These are phyloP conservation scores for Cavia aperea DNA, from an alignment of 2,113 vertebrate species.

Conservation along the genomic window DNA sequence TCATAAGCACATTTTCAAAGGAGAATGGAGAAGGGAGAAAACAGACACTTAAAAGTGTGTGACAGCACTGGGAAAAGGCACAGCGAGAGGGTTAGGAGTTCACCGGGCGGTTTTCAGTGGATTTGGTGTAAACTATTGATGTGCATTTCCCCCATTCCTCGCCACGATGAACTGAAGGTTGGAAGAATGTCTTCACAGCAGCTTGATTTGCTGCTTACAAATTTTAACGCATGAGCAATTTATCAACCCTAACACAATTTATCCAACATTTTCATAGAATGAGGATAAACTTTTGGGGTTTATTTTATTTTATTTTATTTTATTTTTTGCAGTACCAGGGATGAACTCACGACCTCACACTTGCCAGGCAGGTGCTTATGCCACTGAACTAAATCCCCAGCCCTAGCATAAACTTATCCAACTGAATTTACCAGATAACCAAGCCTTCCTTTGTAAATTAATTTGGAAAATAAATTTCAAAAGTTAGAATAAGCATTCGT, in stretches of 20 bases:
- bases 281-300: background rate
- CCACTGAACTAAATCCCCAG: too few relatives aligned
- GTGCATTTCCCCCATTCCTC: background rate
- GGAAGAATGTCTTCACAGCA: background rate
- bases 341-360: too few relatives aligned
- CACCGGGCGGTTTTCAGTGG: background rate
- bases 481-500: background rate
- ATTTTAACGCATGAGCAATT: conserved; percentile 42
- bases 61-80: background rate
- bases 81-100: background rate
- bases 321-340: too few relatives aligned
- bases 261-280: background rate
- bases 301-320: too few relatives aligned
- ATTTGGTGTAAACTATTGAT: conserved; percentile 3
- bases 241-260: background rate
- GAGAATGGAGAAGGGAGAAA: background rate
- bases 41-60: background rate
- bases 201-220: conserved; percentile 12
- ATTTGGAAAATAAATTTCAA: background rate
- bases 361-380: too few relatives aligned
- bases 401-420: background rate
- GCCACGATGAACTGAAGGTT: background rate
- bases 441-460: background rate
- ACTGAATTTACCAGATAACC: conserved; percentile 25
- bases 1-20: background rate